Evolutionary conservation across 1,140 invertebrate genomes (phyloP).

Genomic region (Potamilus streckersoni): DNA sequence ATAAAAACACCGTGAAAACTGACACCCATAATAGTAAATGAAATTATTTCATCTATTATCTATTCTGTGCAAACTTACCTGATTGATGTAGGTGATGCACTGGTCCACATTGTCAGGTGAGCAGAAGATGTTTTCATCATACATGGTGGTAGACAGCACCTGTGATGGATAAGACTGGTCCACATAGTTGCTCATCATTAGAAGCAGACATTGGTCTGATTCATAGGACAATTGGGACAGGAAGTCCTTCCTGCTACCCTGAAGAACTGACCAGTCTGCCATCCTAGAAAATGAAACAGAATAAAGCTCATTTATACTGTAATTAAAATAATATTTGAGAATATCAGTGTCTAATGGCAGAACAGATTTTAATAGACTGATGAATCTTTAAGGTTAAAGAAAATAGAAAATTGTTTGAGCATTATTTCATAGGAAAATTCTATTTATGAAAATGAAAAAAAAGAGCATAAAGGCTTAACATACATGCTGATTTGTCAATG

Average conservation of each 20-base stretch:
- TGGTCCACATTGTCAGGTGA: constrained; percentile 39
- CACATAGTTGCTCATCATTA: constrained; percentile 24
- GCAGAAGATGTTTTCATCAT: constrained; percentile 43
- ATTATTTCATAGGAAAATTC: too few species aligned
- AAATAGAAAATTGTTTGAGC: too few species aligned
- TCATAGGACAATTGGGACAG: constrained; percentile 12
- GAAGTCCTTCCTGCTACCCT: constrained; percentile 8
- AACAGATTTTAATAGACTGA: too few species aligned
- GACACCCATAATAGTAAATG: not conserved
- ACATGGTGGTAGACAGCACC: not conserved
- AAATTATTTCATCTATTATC: not conserved
- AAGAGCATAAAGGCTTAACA: too few species aligned
- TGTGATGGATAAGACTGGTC: constrained; percentile 9
- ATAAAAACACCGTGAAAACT: not conserved
- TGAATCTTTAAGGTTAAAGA: too few species aligned
- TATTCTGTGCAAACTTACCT: constrained; percentile 26
- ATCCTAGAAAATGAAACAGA: constrained; percentile 13
- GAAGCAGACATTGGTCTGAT: constrained; percentile 17
- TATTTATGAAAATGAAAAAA: too few species aligned
- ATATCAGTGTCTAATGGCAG: too few species aligned
- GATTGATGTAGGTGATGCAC: constrained; percentile 45
- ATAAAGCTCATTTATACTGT: too few species aligned
- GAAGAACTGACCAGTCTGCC: constrained; percentile 28
- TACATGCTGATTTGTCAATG: too few species aligned
- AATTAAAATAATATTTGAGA: too few species aligned